Evolutionary conservation across 1,140 invertebrate species (phyloP), one percentile per base, ranked within the genome.

Genomic region (Metaphire vulgaris): DNA sequence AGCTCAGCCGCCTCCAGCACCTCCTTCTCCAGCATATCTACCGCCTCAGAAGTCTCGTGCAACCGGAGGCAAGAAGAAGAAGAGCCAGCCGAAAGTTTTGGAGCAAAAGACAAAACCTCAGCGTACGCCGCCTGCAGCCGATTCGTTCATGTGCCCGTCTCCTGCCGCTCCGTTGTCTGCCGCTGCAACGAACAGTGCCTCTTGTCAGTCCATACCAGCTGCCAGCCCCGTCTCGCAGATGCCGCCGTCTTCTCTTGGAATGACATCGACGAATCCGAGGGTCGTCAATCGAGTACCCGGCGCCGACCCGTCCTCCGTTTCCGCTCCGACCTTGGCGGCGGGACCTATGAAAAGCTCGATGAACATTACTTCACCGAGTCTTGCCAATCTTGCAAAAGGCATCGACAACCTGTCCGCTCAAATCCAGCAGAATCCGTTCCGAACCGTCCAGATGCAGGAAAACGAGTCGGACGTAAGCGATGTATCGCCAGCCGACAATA

Each of bases 401-500:
- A 83, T 86, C 64, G 85, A 86, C 80, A 81, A 86, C 78, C 79
- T 85, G 72, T 84, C 83, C 16, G 83, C 83, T 78, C 84, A 85
- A 78, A 85, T 86, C 83, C 82, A 85, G 78, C 85, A 86, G 75
- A 85, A 84, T 67, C 85, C 85, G 26, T 86, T 85, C 80, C 84
- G 85, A 79, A 85, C 81, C 80, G 85, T 86, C 76, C 85, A 86
- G 76, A 82, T 85, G 74, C 83, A 85, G 78, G 81, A 56, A 21
- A 56, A 56, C 41, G 41, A 56, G 21, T 56, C 41, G 41, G 41
- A 56, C 21, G 41, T 56, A 56, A 56, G 41, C 41, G 41, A 56
- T 21, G 41, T 56, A 21, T 56, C 41, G 21, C 41, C 41, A 21
- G 6, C 41, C 41, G 41, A 56, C 41, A 56, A 56, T 21, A 56